A percentile compares a stretch with the other conserved stretches of the same genome.
Conservation (phyloP, 2,888 invertebrate species). For the Oxystoma pomonae region DNA sequence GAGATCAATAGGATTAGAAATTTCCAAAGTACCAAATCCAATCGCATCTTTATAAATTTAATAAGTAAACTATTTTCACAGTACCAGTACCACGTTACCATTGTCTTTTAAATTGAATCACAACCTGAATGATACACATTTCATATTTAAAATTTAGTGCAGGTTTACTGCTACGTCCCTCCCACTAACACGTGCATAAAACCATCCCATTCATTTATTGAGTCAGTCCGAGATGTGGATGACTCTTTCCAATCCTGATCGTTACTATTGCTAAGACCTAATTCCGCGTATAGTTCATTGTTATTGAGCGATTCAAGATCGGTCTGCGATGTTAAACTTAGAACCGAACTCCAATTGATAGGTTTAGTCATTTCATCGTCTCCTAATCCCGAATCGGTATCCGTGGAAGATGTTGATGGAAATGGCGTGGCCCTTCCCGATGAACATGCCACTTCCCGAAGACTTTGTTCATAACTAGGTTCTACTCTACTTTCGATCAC, state of each 20-base stretch:
- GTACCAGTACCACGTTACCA: conserved; percentile 34
- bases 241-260: conserved; percentile 55
- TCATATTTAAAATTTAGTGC: neutral
- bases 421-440: conserved; percentile 69
- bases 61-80: neutral
- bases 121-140: conserved; percentile 41
- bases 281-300: conserved; percentile 73
- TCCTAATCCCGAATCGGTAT: conserved; percentile 72
- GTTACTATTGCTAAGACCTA: conserved; percentile 53
- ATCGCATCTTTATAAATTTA: conserved; percentile 14
- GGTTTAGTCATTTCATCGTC: conserved; percentile 68
- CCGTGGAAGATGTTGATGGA: conserved; percentile 53
- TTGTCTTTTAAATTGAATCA: conserved; percentile 42
- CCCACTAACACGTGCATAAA: conserved; percentile 69
- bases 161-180: conserved; percentile 54
- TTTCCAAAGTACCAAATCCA: conserved; percentile 28
- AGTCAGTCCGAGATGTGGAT: conserved; percentile 41
- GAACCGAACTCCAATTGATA: conserved; percentile 89
- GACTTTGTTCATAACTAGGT: conserved; percentile 45
- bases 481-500: conserved; percentile 29
- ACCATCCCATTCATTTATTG: conserved; percentile 53
- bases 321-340: conserved; percentile 83
- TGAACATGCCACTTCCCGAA: conserved; percentile 47
- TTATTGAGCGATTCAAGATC: conserved; percentile 78
- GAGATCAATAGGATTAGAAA: conserved; percentile 36